Conservation (phyloP, 2,113 vertebrate species). For the Calyptomena viridis region DNA sequence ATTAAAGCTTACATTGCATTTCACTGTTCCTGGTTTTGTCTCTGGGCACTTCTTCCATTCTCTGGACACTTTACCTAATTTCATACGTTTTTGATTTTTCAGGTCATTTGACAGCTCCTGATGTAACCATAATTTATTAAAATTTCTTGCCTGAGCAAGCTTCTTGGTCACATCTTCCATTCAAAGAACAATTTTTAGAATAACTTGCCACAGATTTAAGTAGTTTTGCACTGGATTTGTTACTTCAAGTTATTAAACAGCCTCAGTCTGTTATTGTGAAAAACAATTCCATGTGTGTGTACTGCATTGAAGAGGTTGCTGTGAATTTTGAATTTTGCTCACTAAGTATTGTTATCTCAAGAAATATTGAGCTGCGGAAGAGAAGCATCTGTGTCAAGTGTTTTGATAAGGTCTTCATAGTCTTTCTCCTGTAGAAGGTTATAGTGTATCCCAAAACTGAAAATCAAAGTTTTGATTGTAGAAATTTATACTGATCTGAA, state of each 20-base stretch:
- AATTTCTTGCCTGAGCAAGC: background rate
- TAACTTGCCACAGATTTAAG: background rate
- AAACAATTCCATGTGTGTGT: background rate
- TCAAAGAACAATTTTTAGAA: background rate
- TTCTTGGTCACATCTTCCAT: background rate
- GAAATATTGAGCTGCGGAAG: background rate
- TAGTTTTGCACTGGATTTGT: background rate
- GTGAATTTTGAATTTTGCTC: background rate
- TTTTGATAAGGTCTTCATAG: background rate
- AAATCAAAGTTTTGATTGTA: background rate
- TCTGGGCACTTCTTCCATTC: background rate
- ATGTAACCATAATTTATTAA: background rate
- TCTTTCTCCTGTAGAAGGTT: background rate
- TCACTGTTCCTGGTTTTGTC: background rate
- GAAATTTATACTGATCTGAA: background rate
- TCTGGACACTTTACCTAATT: background rate
- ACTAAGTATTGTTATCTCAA: background rate
- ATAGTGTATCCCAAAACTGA: background rate
- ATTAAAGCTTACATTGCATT: background rate
- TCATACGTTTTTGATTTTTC: background rate
- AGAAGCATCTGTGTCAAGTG: background rate
- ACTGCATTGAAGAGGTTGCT: background rate
- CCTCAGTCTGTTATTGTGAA: background rate
- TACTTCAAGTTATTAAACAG: background rate
- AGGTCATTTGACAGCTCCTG: background rate